Conservation (phyloP, 2,797 vertebrate genomes). For the Parauchenoglanis punctatus region DNA sequence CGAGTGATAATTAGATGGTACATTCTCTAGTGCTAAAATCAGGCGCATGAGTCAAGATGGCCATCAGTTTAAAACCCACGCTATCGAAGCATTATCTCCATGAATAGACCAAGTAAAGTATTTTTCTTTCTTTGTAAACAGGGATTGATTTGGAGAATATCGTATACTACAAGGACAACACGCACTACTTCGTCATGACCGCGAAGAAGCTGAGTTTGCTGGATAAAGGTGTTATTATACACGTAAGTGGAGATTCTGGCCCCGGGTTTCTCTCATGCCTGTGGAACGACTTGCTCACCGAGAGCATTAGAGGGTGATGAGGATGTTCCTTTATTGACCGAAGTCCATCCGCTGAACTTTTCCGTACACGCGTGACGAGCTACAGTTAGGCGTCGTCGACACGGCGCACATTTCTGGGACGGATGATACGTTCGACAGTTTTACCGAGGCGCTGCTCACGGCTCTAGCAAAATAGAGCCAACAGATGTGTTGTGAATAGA, state of each 20-base stretch:
- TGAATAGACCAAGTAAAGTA: neutral
- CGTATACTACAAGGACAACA: constrained; percentile 96
- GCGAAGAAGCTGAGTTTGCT: constrained; percentile 96
- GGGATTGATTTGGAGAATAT: constrained; percentile 98
- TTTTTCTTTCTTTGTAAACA: constrained; percentile 59
- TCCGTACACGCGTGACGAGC: neutral
- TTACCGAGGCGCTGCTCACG: neutral
- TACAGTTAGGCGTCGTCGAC: neutral
- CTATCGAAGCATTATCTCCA: neutral
- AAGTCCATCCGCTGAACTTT: neutral
- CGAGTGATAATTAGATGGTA: neutral
- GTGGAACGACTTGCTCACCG: constrained; percentile 15
- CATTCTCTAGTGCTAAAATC: constrained; percentile 7
- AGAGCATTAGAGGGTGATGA: constrained; percentile 41
- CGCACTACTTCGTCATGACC: constrained; percentile 99
- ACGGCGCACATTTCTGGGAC: neutral
- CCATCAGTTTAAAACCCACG: neutral
- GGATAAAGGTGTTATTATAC: constrained; percentile 94
- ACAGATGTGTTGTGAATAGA: neutral
- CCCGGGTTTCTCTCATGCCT: neutral
- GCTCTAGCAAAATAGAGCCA: neutral
- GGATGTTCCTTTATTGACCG: constrained; percentile 8
- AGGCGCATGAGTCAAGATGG: neutral
- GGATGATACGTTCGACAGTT: neutral
- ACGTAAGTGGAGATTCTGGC: constrained; percentile 74